Base-by-base conservation (phyloP, 2,888 invertebrate species). In the Rambutsinella grinnellia region DNA sequence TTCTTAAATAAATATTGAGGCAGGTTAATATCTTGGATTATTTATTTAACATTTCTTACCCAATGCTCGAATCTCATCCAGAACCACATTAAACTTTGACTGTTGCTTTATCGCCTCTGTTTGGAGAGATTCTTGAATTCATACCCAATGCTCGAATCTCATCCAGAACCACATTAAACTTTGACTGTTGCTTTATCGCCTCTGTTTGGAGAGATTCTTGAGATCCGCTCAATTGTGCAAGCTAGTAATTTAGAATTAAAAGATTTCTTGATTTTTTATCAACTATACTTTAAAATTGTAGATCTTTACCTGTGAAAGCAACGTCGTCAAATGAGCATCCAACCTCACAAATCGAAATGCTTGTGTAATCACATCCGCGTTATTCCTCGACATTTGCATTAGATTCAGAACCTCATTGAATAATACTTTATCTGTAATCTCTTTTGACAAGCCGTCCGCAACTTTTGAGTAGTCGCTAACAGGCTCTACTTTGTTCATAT, bases 281-380 rank as follows among this genome's bases (percentile, higher is more conserved):
- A n/a, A n/a, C n/a, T n/a, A n/a, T n/a, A n/a, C n/a, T 6, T 15
- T 23, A 8, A 46, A 5, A 46, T 5, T 49, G 21, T n/a, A 17
- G n/a, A 46, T 13, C 13, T 61, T 61, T 75, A 81, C 82, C 75
- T 81, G 82, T 61, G 70, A 66, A 54, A 80, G 71, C 51, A 82
- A 47, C 27, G 76, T 65, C 10, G 65, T 49, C 8, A 82, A 66
- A 77, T 82, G 79, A 54, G 79, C 70, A 76, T 82, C 82, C 54
- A 82, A 57, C 65, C 78, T 74, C 51, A 82, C 81, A 70, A 82
- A 82, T 17, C 81, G 79, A 49, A 82, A 82, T 6, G 82, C 82
- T 62, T 81, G 81, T 72, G 79, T 82, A 56, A 82, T 81, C 15
- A 82, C 78, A 77, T 81, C 80, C 26, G 67, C 49, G 62, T 80